Evolutionary conservation across 2,797 vertebrate genomes (phyloP), one percentile per base, ranked within the genome.

Genomic region (Pagetopsis macropterus): DNA sequence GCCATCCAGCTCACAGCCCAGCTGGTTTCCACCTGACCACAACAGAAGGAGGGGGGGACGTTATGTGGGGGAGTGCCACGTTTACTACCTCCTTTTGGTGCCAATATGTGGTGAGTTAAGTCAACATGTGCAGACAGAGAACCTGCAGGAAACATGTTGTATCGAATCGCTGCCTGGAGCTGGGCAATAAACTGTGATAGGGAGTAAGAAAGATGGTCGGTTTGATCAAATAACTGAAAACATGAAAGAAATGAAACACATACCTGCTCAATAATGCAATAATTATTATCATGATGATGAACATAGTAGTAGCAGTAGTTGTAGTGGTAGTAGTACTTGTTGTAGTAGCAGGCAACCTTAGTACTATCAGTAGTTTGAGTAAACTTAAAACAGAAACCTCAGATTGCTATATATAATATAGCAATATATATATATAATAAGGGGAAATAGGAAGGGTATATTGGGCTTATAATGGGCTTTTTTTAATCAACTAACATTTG

Each of bases 1-100:
- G 16, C 95, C 95, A 0, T 95, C 93, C 72, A 94, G 49, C 82
- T 95, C 93, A 2, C 96, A 97, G 86, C 89, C 87, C 48, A 93
- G 87, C 1, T 92, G 86, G 0, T 79, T 92, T 57, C 84, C 91
- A 64, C 90, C 96, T 97, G 89, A 43, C 10, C 1, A 2, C 51
- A 69, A 17, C 12, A 55, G 4, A 15, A 15, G 12, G 14, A 67
- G 50, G 2, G 2, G 15, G 33, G 11, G 50, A 12, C 13, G 37
- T 62, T 45, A 44, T 4, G 9, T 14, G 31, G 19, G 41, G n/a
- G 44, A 27, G 14, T 27, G 3, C 49, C 19, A 41, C 4, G 5
- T 11, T 57, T 11, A 21, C 2, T 15, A 3, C 9, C 33, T 10
- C 5, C 41, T 4, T 8, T 46, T 6, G 44, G 54, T 45, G 44